Conservation (phyloP, 2,113 vertebrate species). For the Alosa alosa region DNA sequence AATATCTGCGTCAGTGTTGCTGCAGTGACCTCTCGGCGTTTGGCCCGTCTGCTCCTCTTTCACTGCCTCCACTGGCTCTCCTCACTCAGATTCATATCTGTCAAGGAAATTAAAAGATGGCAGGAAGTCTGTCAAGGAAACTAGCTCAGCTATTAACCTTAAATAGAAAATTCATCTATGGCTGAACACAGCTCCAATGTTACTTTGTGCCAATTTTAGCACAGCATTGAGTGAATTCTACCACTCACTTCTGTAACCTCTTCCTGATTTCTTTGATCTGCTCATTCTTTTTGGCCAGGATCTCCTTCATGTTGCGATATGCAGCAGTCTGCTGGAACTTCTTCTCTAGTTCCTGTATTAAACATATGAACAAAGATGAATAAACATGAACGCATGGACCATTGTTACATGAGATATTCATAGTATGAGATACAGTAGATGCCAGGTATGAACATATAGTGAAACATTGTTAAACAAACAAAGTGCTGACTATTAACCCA, state of each 20-base stretch:
- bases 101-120: neutral
- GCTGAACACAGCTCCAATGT: neutral
- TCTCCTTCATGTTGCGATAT: constrained; percentile 97
- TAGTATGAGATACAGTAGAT: neutral
- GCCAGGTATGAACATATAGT: too few species aligned
- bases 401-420: neutral
- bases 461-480: neutral
- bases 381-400: neutral
- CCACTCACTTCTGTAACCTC: constrained; percentile 80
- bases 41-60: neutral
- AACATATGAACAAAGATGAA: constrained; percentile 3
- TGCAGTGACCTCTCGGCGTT: neutral
- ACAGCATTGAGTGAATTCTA: neutral
- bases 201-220: neutral
- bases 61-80: neutral
- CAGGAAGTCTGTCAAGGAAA: neutral
- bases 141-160: neutral
- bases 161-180: neutral
- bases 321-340: constrained; percentile 96
- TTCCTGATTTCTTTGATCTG: constrained; percentile 91
- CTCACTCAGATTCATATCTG: neutral
- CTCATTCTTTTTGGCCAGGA: constrained; percentile 93
- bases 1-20: neutral
- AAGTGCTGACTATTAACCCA: neutral
- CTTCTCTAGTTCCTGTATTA: constrained; percentile 85